A percentile compares a stretch with the other conserved stretches of the same genome.
These are phyloP conservation scores for Bryconaethiops microstoma DNA, from an alignment of 2,797 vertebrate species.

Conservation along the genomic window DNA sequence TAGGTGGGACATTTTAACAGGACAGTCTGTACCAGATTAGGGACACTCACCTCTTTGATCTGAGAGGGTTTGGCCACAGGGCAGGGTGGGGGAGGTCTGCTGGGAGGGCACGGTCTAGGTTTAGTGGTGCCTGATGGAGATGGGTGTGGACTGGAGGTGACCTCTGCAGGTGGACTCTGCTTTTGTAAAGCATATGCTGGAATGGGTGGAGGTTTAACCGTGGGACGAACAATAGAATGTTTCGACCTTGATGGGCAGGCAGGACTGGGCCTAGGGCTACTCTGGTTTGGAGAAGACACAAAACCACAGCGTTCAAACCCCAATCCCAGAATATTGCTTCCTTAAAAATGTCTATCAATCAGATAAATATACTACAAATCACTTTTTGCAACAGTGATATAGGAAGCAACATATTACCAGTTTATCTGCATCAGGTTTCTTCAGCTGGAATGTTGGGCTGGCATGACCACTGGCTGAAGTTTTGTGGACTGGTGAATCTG, in stretches of 20 bases:
- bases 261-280: constrained; percentile 54
- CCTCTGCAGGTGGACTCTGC: constrained; percentile 25
- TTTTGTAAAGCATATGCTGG: constrained; percentile 58
- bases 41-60: constrained; percentile 78
- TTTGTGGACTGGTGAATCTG: constrained; percentile 33
- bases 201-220: constrained; percentile 71
- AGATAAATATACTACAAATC: not conserved
- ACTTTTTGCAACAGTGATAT: not conserved
- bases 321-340: not conserved
- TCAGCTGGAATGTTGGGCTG: constrained; percentile 76
- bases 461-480: constrained; percentile 64
- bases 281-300: constrained; percentile 48
- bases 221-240: constrained; percentile 63
- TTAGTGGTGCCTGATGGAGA: constrained; percentile 25
- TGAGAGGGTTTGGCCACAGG: constrained; percentile 73
- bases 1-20: not conserved
- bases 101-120: constrained; percentile 77
- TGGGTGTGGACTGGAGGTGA: not conserved
- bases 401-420: constrained; percentile 54
- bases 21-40: not conserved
- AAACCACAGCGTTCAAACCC: not conserved
- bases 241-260: constrained; percentile 60
- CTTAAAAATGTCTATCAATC: not conserved
- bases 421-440: constrained; percentile 62
- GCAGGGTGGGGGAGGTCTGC: constrained; percentile 87